Conservation (phyloP, 2,888 invertebrate genomes). For the Tillus elongatus region DNA sequence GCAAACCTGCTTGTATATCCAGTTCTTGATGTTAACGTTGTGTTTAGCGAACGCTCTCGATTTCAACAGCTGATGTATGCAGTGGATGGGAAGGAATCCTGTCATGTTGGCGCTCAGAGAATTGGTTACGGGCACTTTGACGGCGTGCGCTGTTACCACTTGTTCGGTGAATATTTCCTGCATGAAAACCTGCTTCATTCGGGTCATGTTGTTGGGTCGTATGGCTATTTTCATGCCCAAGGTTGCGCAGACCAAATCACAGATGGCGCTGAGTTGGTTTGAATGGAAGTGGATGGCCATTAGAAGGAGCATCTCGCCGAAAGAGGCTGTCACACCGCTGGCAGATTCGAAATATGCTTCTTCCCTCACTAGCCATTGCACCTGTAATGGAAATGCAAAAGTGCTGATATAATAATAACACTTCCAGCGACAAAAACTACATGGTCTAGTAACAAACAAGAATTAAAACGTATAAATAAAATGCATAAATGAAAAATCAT, state of each 20-base stretch:
- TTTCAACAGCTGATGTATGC: slow-evolving; percentile 89
- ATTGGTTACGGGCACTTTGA: slow-evolving; percentile 89
- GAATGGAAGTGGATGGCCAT: slow-evolving; percentile 97
- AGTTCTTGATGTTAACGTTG: slow-evolving; percentile 90
- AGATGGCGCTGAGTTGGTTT: slow-evolving; percentile 85
- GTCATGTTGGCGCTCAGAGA: slow-evolving; percentile 80
- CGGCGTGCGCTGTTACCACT: slow-evolving; percentile 91
- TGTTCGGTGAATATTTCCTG: slow-evolving; percentile 97
- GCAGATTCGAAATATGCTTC: slow-evolving; percentile 83
- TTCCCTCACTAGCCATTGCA: slow-evolving; percentile 85
- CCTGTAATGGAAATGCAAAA: slow-evolving; percentile 21
- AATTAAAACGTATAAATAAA: too few species aligned
- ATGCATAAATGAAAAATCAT: too few species aligned
- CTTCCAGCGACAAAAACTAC: too few species aligned
- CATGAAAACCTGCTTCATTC: slow-evolving; percentile 89
- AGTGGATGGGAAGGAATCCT: slow-evolving; percentile 88
- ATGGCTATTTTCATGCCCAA: slow-evolving; percentile 91
- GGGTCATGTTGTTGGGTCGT: slow-evolving; percentile 74
- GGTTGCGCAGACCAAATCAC: slow-evolving; percentile 87
- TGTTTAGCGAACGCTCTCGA: slow-evolving; percentile 92
- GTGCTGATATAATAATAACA: too few species aligned
- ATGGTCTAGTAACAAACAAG: too few species aligned
- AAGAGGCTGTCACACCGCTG: slow-evolving; percentile 77
- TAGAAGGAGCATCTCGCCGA: slow-evolving; percentile 89
- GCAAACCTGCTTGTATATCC: slow-evolving; percentile 93